Evolutionary conservation across 2,888 invertebrate species (phyloP).

Genomic region (Andrena trimmerana): DNA sequence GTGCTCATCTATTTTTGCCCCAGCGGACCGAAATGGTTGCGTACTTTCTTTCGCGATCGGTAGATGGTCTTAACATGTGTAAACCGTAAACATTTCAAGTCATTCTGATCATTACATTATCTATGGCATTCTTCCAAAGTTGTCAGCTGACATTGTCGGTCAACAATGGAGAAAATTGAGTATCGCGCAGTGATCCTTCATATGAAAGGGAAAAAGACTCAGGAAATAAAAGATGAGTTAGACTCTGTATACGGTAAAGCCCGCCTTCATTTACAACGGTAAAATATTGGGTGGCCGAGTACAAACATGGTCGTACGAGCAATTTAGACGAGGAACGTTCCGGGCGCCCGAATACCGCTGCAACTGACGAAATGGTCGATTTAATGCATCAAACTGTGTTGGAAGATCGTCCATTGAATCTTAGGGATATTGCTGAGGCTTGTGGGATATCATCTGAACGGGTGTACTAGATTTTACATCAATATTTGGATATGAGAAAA

Average conservation of each 20-base stretch:
- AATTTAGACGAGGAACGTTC: slow-evolving; percentile 6
- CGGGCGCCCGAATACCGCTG: slow-evolving; percentile 16
- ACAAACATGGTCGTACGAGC: slow-evolving; percentile 23
- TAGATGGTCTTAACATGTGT: too few species aligned
- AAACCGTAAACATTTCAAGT: too few species aligned
- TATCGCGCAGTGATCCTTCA: not conserved
- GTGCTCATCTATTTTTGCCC: too few species aligned
- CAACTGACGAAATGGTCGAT: slow-evolving; percentile 9
- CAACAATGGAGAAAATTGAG: slow-evolving; percentile 8
- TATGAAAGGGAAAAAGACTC: slow-evolving; percentile 1
- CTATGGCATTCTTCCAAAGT: too few species aligned
- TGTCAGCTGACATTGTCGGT: too few species aligned
- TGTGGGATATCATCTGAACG: slow-evolving; percentile 14
- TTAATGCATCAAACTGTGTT: slow-evolving; percentile 27
- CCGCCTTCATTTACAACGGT: slow-evolving; percentile 9
- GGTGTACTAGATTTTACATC: slow-evolving; percentile 57
- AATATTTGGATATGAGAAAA: slow-evolving; percentile 69
- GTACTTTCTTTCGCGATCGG: too few species aligned
- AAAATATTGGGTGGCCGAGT: not conserved
- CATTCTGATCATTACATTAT: too few species aligned
- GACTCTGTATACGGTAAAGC: not conserved
- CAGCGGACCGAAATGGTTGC: too few species aligned
- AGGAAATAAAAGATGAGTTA: slow-evolving; percentile 8
- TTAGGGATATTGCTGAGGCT: not conserved
- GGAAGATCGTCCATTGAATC: not conserved